phyloP scores from a whole-genome alignment of 2,113 vertebrate species.

The Uria aalge region DNA sequence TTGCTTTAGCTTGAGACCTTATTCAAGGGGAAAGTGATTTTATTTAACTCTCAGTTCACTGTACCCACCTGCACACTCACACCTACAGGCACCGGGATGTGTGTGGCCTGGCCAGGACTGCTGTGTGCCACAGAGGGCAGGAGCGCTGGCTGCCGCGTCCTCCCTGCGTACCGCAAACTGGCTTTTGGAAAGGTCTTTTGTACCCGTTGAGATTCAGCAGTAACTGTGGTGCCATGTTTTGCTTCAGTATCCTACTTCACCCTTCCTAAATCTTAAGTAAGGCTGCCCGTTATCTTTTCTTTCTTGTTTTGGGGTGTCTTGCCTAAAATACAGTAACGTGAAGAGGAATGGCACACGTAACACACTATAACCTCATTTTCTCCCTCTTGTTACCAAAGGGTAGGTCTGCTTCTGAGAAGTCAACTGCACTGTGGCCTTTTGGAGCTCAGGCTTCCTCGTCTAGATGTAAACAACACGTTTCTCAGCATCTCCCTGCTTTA shows the following conservation, averaged over 20 bases:
- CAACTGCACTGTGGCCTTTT: background rate
- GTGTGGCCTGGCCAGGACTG: background rate
- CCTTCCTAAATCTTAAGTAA: background rate
- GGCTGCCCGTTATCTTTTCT: background rate
- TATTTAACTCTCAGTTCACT: background rate
- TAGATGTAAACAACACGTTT: background rate
- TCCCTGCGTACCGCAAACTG: background rate
- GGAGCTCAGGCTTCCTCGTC: background rate
- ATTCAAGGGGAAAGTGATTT: background rate
- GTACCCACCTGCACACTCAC: rapidly evolving
- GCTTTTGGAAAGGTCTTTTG: background rate
- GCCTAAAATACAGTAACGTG: rapidly evolving
- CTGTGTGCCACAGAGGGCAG: background rate
- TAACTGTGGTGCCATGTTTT: background rate
- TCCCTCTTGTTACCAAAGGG: background rate
- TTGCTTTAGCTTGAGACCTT: background rate
- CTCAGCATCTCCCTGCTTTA: background rate
- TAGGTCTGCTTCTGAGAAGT: background rate
- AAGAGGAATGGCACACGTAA: background rate
- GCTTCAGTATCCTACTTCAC: background rate
- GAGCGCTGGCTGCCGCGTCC: background rate
- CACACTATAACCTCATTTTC: background rate
- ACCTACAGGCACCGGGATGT: rapidly evolving
- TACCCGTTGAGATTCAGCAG: background rate
- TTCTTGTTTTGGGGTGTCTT: background rate